Evolutionary conservation across 2,113 vertebrate genomes (phyloP), one percentile per base, ranked within the genome.

Genomic region (Cavia porcellus): DNA sequence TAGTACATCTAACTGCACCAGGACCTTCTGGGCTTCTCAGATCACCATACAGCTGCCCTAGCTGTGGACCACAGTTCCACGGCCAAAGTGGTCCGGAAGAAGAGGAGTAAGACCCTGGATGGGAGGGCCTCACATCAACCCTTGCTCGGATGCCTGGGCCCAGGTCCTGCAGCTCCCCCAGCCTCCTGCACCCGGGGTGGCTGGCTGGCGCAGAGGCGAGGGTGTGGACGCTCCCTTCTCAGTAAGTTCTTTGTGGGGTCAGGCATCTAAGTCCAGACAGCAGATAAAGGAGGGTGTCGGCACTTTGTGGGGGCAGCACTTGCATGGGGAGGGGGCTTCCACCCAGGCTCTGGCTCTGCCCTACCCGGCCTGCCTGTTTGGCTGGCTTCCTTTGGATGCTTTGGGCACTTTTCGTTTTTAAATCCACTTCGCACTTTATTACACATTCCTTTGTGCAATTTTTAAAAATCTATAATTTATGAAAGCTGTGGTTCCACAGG

Each of bases 391-490:
- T 55, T 52, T 32, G 5, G 45, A 74, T 22, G 66, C 90, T 96
- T 52, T 28, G 85, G 75, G 52, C 72, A 52, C 68, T 91, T 87
- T 91, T 83, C 0, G 0, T 59, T 90, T 95, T 45, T 61, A 57
- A 90, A 57, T 81, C 13, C 0, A 79, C 97, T 96, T 96, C 45
- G 66, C 83, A 68, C 81, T 61, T 88, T 95, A 81, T 86, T 89
- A 57, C 59, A 61, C 0, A 0, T 96, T 90, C 86, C 84, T 97
- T 92, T 89, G 85, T 97, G 89, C 57, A 96, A 75, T 96, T 96
- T 97, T 91, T 97, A n/a, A 89, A 97, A 97, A 92, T 98, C 95
- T 97, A 59, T 96, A 96, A 98, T 97, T 98, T 96, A 98, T 96
- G 96, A 96, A 98, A 98, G 77, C 91, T 92, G 75, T 93, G 97